phyloP scores from a whole-genome alignment of 2,797 vertebrate genomes.

The Melanitta fusca region DNA sequence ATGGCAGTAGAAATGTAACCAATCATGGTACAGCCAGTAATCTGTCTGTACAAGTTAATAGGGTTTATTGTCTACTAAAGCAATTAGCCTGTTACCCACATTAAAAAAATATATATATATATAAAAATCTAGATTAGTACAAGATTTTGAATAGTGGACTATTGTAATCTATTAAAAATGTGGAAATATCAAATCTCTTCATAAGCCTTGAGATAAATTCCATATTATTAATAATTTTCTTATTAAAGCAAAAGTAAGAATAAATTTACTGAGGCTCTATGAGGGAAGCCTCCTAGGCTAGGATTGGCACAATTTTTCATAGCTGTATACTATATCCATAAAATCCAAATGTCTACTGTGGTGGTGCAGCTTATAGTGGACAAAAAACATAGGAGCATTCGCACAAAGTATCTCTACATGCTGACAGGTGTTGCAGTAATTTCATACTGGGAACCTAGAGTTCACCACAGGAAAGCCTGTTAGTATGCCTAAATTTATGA shows the following conservation, averaged over 20 bases:
- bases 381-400: conserved; percentile 1
- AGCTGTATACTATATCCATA: neutral
- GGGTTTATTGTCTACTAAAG: conserved; percentile 17
- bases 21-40: neutral
- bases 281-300: neutral
- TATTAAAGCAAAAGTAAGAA: neutral
- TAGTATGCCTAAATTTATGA: conserved; percentile 42
- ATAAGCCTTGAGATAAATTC: neutral
- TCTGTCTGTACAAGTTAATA: neutral
- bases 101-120: neutral
- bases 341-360: conserved; percentile 56
- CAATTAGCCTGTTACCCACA: neutral
- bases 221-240: neutral
- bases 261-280: neutral
- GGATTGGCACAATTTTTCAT: neutral
- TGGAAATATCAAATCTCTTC: neutral
- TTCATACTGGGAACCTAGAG: conserved; percentile 41
- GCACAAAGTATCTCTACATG: neutral
- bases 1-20: neutral
- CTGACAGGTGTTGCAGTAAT: conserved; percentile 57
- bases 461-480: conserved; percentile 46
- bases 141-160: neutral
- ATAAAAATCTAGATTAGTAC: neutral
- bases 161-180: neutral
- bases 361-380: neutral